These are phyloP conservation scores for Pocillopora meandrina DNA, from an alignment of 92 coral and sea anemone genomes.

Conservation along the genomic window DNA sequence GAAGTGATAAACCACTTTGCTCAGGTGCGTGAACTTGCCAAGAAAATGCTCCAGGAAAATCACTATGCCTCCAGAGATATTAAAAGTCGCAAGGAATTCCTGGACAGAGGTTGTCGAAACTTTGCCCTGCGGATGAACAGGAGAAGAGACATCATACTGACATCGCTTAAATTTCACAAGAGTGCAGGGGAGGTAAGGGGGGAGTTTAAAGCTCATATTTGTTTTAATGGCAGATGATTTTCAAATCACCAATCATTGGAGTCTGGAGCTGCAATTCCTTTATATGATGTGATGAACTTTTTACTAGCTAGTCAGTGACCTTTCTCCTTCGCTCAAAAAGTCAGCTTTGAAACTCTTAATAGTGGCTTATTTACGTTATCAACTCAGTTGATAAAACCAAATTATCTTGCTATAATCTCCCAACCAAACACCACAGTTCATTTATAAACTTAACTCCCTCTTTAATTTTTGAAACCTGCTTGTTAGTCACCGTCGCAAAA, in stretches of 20 bases:
- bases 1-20: slow-evolving; percentile 83
- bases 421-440: too few relatives aligned
- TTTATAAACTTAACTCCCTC: too few relatives aligned
- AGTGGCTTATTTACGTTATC: too few relatives aligned
- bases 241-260: background rate
- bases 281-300: too few relatives aligned
- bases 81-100: slow-evolving; percentile 69
- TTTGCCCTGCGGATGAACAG: slow-evolving; percentile 96
- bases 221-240: background rate
- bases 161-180: slow-evolving; percentile 80
- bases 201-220: background rate
- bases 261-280: background rate
- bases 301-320: too few relatives aligned
- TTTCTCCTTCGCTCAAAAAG: too few relatives aligned
- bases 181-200: slow-evolving; percentile 75
- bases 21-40: slow-evolving; percentile 88
- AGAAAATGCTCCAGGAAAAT: slow-evolving; percentile 85
- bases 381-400: too few relatives aligned
- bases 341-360: too few relatives aligned
- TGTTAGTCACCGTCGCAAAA: background rate
- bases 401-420: too few relatives aligned
- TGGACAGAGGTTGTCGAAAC: slow-evolving; percentile 89
- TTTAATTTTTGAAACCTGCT: background rate
- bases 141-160: slow-evolving; percentile 75
- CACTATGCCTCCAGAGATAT: slow-evolving; percentile 84